Evolutionary conservation across 1,140 invertebrate genomes (phyloP).

Genomic region (Diachasmimorpha longicaudata): DNA sequence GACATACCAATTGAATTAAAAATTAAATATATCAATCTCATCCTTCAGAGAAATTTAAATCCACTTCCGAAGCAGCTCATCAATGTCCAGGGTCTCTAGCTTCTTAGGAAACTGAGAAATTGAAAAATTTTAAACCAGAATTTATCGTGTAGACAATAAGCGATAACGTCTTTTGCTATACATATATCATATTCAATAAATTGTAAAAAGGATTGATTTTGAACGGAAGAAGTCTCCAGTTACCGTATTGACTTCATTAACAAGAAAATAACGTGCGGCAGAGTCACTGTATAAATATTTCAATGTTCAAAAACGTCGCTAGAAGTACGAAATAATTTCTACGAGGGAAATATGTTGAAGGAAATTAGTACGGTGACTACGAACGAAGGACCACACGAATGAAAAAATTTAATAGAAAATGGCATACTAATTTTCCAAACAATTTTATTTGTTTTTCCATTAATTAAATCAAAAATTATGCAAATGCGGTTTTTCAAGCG

Average conservation of each 20-base stretch:
- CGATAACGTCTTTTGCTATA: slow-evolving; percentile 31
- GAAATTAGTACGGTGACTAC: slow-evolving; percentile 12
- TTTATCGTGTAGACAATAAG: slow-evolving; percentile 25
- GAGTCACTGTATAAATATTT: slow-evolving; percentile 9
- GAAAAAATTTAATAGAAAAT: too few species aligned
- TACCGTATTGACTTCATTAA: slow-evolving; percentile 6
- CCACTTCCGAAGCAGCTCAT: slow-evolving; percentile 38
- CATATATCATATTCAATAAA: slow-evolving; percentile 23
- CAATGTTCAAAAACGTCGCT: neutral
- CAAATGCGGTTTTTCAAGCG: too few species aligned
- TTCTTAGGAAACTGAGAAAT: slow-evolving; percentile 24
- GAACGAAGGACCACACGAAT: neutral
- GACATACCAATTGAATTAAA: too few species aligned
- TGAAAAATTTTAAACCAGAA: slow-evolving; percentile 14
- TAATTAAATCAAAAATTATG: too few species aligned
- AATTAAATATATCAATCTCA: slow-evolving; percentile 16
- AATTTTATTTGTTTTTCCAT: too few species aligned
- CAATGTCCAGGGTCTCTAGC: slow-evolving; percentile 43
- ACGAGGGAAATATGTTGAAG: neutral
- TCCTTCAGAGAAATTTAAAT: slow-evolving; percentile 14
- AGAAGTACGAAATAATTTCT: neutral
- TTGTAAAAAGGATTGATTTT: slow-evolving; percentile 23
- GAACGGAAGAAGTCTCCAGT: neutral
- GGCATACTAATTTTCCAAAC: too few species aligned
- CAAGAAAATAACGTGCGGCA: neutral